Conservation (phyloP, 1,140 invertebrate species). For the Drosophila subobscura region DNA sequence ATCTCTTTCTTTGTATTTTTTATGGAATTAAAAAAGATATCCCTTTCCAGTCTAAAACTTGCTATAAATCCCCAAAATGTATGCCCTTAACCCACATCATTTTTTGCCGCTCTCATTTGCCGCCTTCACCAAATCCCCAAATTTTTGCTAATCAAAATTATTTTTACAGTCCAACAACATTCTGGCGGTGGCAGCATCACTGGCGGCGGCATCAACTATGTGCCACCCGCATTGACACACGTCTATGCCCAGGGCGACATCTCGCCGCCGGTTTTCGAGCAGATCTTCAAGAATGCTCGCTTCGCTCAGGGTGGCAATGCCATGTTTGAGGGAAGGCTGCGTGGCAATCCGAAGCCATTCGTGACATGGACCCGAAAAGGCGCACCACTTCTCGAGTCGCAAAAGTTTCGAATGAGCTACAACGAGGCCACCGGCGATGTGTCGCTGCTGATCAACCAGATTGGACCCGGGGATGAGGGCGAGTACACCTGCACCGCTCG, state of each 20-base stretch:
- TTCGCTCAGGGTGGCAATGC: constrained; percentile 97
- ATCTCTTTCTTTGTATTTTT: too few species aligned
- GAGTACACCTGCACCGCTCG: constrained; percentile 97
- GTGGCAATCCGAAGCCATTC: constrained; percentile 95
- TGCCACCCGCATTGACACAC: constrained; percentile 77
- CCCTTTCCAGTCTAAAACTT: too few species aligned
- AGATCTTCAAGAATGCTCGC: constrained; percentile 95
- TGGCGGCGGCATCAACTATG: constrained; percentile 62
- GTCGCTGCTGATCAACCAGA: constrained; percentile 91
- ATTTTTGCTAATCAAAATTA: constrained; percentile 7
- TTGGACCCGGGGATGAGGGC: constrained; percentile 96
- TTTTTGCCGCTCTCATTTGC: background rate
- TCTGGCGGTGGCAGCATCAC: constrained; percentile 56
- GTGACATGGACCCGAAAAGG: constrained; percentile 97
- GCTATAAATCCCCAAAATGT: too few species aligned
- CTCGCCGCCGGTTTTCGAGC: constrained; percentile 95
- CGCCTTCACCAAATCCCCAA: background rate
- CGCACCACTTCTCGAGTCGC: constrained; percentile 90
- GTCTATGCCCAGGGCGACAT: constrained; percentile 86
- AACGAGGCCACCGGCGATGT: constrained; percentile 94
- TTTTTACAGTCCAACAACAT: constrained; percentile 75
- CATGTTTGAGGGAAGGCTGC: constrained; percentile 94
- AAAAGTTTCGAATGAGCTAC: constrained; percentile 94
- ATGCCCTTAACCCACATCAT: background rate
- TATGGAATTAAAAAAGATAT: too few species aligned